Evolutionary conservation across 1,140 invertebrate species (phyloP).

Genomic region (Drosophila rhopaloa): DNA sequence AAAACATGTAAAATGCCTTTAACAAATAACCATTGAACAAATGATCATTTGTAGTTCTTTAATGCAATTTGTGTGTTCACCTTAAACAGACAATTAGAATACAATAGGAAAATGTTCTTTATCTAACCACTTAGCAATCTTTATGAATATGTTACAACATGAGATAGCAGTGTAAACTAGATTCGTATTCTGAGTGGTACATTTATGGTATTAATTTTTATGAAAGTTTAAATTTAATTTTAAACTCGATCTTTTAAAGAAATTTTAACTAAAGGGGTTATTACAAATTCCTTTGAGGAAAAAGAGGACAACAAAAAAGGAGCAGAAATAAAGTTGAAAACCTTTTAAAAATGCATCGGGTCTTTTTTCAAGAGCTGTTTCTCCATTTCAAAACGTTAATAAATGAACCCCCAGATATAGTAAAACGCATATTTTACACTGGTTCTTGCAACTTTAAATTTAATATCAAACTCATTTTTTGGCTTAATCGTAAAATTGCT

Average conservation of each 20-base stretch:
- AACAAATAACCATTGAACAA: too few species aligned
- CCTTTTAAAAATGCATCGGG: too few species aligned
- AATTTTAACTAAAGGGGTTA: too few species aligned
- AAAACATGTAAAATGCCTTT: too few species aligned
- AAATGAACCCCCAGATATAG: not conserved
- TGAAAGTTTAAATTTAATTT: not conserved
- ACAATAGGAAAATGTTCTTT: not conserved
- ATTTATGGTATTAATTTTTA: too few species aligned
- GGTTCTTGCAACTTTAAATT: conserved; percentile 18
- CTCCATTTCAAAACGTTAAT: too few species aligned
- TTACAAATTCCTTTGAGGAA: too few species aligned
- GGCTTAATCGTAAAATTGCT: conserved; percentile 42
- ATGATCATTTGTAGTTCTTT: not conserved
- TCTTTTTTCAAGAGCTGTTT: too few species aligned
- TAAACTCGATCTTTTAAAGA: too few species aligned
- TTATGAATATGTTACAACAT: not conserved
- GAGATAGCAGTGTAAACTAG: not conserved
- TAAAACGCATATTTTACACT: not conserved
- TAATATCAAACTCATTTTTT: conserved; percentile 29
- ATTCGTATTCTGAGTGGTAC: too few species aligned
- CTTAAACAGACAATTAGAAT: not conserved
- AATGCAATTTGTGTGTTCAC: conserved; percentile 3
- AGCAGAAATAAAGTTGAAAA: too few species aligned
- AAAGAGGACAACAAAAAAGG: too few species aligned
- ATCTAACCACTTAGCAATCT: conserved; percentile 1